Base-by-base conservation (phyloP, 2,888 invertebrate species). In the Eristalis pertinax region DNA sequence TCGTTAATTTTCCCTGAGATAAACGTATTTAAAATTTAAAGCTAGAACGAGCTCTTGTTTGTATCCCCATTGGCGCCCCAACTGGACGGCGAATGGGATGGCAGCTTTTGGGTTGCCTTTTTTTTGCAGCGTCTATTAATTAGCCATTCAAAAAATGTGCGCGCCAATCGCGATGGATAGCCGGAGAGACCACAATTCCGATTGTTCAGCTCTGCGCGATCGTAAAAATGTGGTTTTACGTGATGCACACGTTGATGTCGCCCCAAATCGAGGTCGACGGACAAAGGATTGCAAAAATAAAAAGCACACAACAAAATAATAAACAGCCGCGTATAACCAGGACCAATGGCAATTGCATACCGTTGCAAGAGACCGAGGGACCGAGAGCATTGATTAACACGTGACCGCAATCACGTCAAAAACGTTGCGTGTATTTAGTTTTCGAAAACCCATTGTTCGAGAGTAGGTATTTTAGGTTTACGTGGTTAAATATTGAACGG, bases 381-480 rank as follows among this genome's bases (percentile, higher is more conserved):
- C n/a, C n/a, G 60, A 29, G 60, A 24, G 74, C 79, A 76, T 83
- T 84, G 83, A 87, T 87, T 87, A 87, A 87, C 87, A 79, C 68
- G 63, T 75, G 73, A 87, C 87, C 87, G 50, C 87, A 87, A 87
- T 87, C 83, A 84, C 87, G 79, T 84, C 79, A 87, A 84, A 87
- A 76, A 79, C 63, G 63, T 43, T 79, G 75, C 79, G 63, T 87
- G 70, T 76, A 87, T 87, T 87, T 87, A 84, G 83, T 83, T 83
- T 83, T 81, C 73, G 43, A 79, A 78, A 73, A 74, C 58, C 65
- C 43, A 79, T 83, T 67, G 82, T 72, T 70, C 65, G 68, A 60
- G 50, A 50, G 50, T 19, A 50, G 70, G 72, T 75, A 75, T 86
- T 87, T 87, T 64, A 19, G 83, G 87, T 83, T 19, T 75, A 82